These are phyloP conservation scores for Xenopus laevis DNA, from an alignment of 2,113 vertebrate species.

Conservation along the genomic window DNA sequence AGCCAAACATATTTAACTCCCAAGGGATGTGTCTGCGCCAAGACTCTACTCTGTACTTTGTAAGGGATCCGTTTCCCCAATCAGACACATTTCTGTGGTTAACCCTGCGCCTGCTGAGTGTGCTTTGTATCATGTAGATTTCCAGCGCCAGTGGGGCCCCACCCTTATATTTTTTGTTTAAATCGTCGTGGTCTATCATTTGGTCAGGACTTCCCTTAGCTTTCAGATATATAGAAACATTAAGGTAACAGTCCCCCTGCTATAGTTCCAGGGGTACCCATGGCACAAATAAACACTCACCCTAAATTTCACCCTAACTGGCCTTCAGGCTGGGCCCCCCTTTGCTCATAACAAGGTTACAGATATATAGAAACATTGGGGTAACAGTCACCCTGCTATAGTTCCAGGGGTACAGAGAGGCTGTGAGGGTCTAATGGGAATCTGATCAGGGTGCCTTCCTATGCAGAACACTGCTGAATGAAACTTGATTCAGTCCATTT, in stretches of 20 bases:
- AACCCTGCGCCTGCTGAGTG: background rate
- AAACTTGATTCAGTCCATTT: no score
- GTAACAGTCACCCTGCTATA: background rate
- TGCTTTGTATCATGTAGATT: background rate
- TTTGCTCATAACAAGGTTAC: no score
- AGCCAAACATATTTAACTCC: constrained; percentile 49
- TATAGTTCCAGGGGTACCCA: background rate
- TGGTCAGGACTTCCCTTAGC: no score
- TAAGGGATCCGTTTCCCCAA: background rate
- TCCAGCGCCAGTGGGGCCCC: background rate
- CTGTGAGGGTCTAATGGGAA: no score
- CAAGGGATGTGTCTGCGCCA: constrained; percentile 14
- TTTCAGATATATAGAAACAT: background rate
- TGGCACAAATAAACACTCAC: no score
- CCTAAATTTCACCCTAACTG: no score
- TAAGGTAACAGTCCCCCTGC: background rate
- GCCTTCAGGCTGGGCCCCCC: no score
- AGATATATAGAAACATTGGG: background rate
- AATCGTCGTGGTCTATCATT: no score
- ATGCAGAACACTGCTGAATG: no score
- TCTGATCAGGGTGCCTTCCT: no score
- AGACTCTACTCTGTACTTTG: background rate
- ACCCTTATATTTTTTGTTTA: no score
- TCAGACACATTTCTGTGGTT: background rate
- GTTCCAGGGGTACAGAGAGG: no score